Evolutionary conservation across 1,140 invertebrate species (phyloP), one percentile per base, ranked within the genome.

Genomic region (Drosophila micromelanica): DNA sequence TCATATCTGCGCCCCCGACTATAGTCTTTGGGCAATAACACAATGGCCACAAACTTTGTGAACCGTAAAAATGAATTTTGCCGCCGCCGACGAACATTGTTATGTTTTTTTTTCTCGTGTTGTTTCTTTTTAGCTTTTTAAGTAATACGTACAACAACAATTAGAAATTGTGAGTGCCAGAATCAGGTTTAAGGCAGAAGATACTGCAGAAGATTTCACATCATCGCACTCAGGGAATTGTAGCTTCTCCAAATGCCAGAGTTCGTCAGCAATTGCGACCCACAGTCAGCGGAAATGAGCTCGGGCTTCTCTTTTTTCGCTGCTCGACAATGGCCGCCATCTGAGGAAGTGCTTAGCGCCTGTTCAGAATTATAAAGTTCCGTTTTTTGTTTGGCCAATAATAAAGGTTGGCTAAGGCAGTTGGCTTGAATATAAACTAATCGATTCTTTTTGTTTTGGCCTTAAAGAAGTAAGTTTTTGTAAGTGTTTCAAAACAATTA

Each of bases 11-110:
- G n/a, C 15, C 45, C 32, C 64, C 54, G 13, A 11, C 51, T 6
- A 37, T 52, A 17, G 30, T 12, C 55, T 57, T 23, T 51, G 38
- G 35, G 35, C 54, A 59, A 61, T 74, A 74, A 52, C 69, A 76
- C 60, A 74, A 70, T 78, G 68, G 76, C 51, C 63, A 64, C 60
- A 65, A 68, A 67, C 20, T 79, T 69, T 71, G 49, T 89, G 69
- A 89, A 89, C 76, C 85, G 79, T 89, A 78, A 87, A 89, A 64
- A 49, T 40, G 23, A 84, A 84, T 71, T 61, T 69, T 64, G 57
- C 57, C 46, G 42, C 56, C 11, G 32, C 57, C 27, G 42, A 45
- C 37, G 61, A 55, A 74, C 45, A 56, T 38, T 55, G 4, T 27
- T 27, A 1, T 27, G 27, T 20, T 17, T 1, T 57, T 43, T 1